A percentile compares a stretch with the other conserved stretches of the same genome.
Conservation (phyloP, 2,797 vertebrate species). For the Clarias fuscus region DNA sequence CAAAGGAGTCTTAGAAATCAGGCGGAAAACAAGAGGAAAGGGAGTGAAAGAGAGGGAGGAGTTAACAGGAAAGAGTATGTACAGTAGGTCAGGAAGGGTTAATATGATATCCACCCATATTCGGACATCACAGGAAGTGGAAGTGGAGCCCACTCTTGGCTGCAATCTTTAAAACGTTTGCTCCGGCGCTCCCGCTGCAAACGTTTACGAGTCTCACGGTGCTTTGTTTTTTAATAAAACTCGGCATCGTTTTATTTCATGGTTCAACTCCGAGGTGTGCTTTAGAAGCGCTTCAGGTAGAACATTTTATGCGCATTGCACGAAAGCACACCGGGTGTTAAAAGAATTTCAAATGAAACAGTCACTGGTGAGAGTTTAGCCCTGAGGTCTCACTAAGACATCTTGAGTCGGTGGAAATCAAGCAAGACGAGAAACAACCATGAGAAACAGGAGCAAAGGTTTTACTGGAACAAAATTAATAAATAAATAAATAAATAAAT, state of each 20-base stretch:
- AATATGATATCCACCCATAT: constrained; percentile 39
- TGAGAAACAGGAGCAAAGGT: constrained; percentile 37
- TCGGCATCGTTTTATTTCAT: constrained; percentile 61
- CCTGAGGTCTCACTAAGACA: neutral
- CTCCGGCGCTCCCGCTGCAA: constrained; percentile 1
- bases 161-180: constrained; percentile 45
- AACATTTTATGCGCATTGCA: neutral
- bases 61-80: constrained; percentile 58
- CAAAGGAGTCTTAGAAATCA: constrained; percentile 42
- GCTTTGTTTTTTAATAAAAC: constrained; percentile 55
- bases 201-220: constrained; percentile 23
- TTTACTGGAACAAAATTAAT: constrained; percentile 14
- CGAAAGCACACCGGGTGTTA: neutral
- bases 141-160: constrained; percentile 44
- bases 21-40: constrained; percentile 45
- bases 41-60: constrained; percentile 61
- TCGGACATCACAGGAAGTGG: constrained; percentile 50
- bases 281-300: constrained; percentile 50
- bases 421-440: neutral
- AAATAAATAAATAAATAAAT: neutral
- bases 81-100: constrained; percentile 45
- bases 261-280: constrained; percentile 49
- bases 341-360: neutral
- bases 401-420: neutral
- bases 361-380: neutral